Evolutionary conservation across 2,113 vertebrate genomes (phyloP).

Genomic region (Vulpes lagopus): DNA sequence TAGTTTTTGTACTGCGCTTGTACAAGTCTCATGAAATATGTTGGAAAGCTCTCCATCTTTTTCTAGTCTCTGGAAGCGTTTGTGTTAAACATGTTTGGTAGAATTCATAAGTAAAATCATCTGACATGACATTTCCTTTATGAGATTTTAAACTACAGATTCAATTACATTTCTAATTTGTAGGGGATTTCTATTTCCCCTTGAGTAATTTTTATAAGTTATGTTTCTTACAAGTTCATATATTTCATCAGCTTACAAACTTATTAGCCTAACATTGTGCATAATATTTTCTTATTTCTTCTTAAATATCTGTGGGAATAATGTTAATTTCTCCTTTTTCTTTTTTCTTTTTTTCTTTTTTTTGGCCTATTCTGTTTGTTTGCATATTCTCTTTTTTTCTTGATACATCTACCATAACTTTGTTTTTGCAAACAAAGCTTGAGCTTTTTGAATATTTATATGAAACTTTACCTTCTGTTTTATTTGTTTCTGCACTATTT

Average conservation of each 20-base stretch:
- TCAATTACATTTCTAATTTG: neutral
- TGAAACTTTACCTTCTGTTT: slow-evolving; percentile 25
- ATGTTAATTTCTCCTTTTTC: neutral
- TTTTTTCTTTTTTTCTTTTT: slow-evolving; percentile 2
- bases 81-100: slow-evolving; percentile 48
- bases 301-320: neutral
- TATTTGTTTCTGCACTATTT: neutral
- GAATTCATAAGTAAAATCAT: slow-evolving; percentile 33
- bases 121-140: neutral
- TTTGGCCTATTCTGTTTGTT: neutral
- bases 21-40: slow-evolving; percentile 50
- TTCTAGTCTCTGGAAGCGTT: slow-evolving; percentile 16
- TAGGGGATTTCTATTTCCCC: slow-evolving; percentile 38
- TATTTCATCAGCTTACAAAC: neutral
- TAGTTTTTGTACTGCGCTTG: slow-evolving; percentile 12
- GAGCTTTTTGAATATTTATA: slow-evolving; percentile 36
- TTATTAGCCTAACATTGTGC: neutral
- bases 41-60: neutral
- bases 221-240: neutral
- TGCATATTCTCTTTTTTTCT: neutral
- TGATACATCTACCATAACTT: neutral
- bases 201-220: neutral
- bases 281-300: slow-evolving; percentile 39
- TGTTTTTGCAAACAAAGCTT: slow-evolving; percentile 34
- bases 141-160: slow-evolving; percentile 1